Base-by-base conservation (phyloP, 2,888 invertebrate genomes). In the Melieria picta region DNA sequence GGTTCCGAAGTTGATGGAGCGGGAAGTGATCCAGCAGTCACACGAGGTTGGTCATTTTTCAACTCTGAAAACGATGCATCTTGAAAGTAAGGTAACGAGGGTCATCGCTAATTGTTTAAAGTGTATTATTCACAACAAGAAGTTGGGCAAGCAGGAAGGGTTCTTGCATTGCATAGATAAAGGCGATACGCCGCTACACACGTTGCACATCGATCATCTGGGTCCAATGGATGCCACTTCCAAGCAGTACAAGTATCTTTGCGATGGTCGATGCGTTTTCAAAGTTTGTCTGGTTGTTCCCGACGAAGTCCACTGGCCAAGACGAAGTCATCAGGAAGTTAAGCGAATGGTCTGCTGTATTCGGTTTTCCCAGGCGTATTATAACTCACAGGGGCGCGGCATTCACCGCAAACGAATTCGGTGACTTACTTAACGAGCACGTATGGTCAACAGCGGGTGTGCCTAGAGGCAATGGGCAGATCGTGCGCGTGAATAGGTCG, bases 61-160 rank as follows among this genome's bases (percentile, higher is more conserved):
- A 13, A 9, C 46, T 9, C 62, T 69, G 45, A 72, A 73, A 47
- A 69, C 73, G 1, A 64, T 64, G 47, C 73, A 73, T 30, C 45
- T 77, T 4, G 67, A 69, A 46, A 48, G 52, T 4, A 76, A 77
- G 63, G 66, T 70, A 5, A 1, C 30, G 4, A 55, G 58, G 9
- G 7, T 61, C 5, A 70, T 72, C 6, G 47, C 7, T 5, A 73
- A 68, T 56, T 74, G 75, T 30, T 52, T 77, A 0, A 65, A 13
- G 7, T 62, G 47, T 46, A 62, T 62, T n/a, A 62, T 75, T 7
- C 4, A 65, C 30, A 70, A 71, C 13, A 68, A 61, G 43, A 74
- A 84, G 63, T 67, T 66, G 3, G 84, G 84, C 0, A 83, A 81
- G 69, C 75, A 82, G 63, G 82, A 84, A 71, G 84, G 84, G 11